phyloP scores from a whole-genome alignment of 2,797 vertebrate species.

The Caiman crocodilus region DNA sequence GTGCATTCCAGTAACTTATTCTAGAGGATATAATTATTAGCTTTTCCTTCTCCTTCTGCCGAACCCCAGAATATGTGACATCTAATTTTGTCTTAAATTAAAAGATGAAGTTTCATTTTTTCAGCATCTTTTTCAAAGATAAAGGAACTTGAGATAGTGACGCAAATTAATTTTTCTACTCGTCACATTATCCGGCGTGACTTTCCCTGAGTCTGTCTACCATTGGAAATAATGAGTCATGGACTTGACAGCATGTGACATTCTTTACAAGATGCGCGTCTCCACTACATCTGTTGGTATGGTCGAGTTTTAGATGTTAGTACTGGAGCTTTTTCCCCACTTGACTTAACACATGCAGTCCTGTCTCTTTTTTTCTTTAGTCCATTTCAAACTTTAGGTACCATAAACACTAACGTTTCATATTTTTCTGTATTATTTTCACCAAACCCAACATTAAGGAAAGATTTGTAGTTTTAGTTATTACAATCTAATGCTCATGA shows the following conservation, averaged over 20 bases:
- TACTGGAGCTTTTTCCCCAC: constrained; percentile 25
- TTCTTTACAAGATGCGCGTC: constrained; percentile 26
- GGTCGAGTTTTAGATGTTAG: constrained; percentile 9
- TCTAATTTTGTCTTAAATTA: background rate
- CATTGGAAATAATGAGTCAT: constrained; percentile 40
- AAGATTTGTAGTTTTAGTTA: background rate
- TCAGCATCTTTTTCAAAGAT: background rate
- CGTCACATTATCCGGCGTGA: background rate
- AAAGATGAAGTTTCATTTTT: background rate
- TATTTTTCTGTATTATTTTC: constrained; percentile 38
- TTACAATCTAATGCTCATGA: constrained; percentile 22
- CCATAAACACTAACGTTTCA: background rate
- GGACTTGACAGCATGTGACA: background rate
- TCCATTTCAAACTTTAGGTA: constrained; percentile 39
- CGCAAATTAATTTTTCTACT: constrained; percentile 11
- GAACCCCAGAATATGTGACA: background rate
- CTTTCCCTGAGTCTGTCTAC: background rate
- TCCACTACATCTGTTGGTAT: background rate
- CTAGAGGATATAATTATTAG: background rate
- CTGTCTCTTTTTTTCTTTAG: constrained; percentile 18
- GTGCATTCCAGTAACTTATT: background rate
- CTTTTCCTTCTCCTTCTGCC: background rate
- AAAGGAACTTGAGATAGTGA: background rate
- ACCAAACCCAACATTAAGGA: constrained; percentile 1
- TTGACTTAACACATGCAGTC: background rate